Evolutionary conservation across 2,113 vertebrate genomes (phyloP), one percentile per base, ranked within the genome.

Genomic region (Cairina moschata): DNA sequence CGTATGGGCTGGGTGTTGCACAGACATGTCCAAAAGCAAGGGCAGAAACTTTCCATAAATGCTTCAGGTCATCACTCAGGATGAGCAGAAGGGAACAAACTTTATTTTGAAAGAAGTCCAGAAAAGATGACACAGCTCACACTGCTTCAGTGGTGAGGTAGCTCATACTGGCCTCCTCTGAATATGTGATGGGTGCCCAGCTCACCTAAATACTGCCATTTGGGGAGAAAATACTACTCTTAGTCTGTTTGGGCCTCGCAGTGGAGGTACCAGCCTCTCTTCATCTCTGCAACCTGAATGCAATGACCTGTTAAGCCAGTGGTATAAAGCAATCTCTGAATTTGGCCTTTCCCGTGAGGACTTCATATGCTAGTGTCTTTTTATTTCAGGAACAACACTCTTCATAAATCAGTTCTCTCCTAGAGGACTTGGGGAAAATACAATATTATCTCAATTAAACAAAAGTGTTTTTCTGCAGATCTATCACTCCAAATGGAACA

Each of bases 361-460:
- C 46, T 63, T 81, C 32, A 22, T n/a, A 26, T 16, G 72, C 36
- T 40, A 81, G 29, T 1, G 1, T 77, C 0, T 1, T 63, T 85
- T 66, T 77, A 31, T 23, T 86, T 75, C 46, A 86, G 78, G 32
- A 74, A n/a, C 59, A 88, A 38, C 34, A 44, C 18, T 25, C 26
- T 44, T 89, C 86, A 52, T 55, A 42, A n/a, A 60, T 79, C 81
- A 71, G 32, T 32, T 91, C 32, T 83, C 17, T 69, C 50, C 56
- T 83, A 23, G 76, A 91, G 78, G 60, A 68, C 48, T 50, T 10
- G 8, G n/a, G 52, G 26, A 83, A 83, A 86, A 74, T 4, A 96
- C 87, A 97, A 23, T 92, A 84, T 94, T 95, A 95, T 94, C 80
- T 93, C 89, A 91, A 85, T 90, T 94, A 89, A 92, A 91, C 59